Base-by-base conservation (phyloP, 2,888 invertebrate genomes). In the Drosophila rubida region DNA sequence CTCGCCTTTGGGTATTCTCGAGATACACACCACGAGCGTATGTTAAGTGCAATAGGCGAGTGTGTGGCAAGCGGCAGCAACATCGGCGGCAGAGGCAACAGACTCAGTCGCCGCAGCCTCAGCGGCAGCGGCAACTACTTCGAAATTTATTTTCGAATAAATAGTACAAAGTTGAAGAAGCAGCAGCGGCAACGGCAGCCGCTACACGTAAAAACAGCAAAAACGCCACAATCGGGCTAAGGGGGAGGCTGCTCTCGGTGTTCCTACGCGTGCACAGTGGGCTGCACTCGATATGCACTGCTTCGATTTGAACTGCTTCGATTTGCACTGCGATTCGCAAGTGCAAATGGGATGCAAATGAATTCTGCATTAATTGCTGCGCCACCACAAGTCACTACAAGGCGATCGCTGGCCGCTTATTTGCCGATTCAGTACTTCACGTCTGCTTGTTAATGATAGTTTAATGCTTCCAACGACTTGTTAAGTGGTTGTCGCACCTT, bases 71-170 rank as follows among this genome's bases (percentile, higher is more conserved):
- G 71, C 19, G 3, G 19, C 19, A 19, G 19, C 19, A 19, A 19
- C 19, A 19, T 19, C 19, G 19, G 22, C 58, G 42, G 11, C 42
- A 30, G 42, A 48, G 49, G 30, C 30, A 65, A 19, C 50, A 55
- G 42, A 35, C 14, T 5, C 61, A 50, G 44, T 37, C 53, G 9
- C 58, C 7, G 5, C 53, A n/a, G 22, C 41, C 14, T 5, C 45
- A n/a, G 13, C 55, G 13, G 42, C 69, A 19, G 62, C 69, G 39
- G 70, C 79, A 80, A 87, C 82, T 87, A 87, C 85, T 82, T 83
- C 87, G 85, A 84, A 87, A 83, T 84, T 87, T 84, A 87, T 83
- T 83, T 83, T 87, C 87, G 87, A 83, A 87, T 87, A 83, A 87
- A 87, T 83, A 83, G 82, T 83, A 83, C 82, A 83, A 87, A 87